Percentiles rank a stretch among this genome's conserved stretches.
phyloP scores from a whole-genome alignment of 2,888 invertebrate genomes.

The Caenorhabditis sp. region DNA sequence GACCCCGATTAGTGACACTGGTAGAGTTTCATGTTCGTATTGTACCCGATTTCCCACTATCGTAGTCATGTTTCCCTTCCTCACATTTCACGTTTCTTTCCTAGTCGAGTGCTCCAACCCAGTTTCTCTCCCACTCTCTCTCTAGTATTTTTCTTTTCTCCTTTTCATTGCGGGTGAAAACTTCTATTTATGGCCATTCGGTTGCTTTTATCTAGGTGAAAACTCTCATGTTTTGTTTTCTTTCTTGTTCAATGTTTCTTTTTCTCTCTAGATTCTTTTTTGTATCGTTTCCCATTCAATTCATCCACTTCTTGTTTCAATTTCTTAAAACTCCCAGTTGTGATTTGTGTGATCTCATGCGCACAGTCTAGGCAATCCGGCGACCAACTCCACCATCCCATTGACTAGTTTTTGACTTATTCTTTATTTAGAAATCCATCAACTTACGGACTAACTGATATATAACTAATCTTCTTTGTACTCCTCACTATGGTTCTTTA shows the following conservation, averaged over 20 bases:
- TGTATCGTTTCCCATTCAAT: too few species aligned
- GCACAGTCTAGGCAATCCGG: neutral
- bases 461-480: neutral
- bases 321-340: constrained; percentile 11
- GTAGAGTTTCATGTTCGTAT: neutral
- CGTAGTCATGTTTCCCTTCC: neutral
- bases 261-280: neutral
- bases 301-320: neutral
- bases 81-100: neutral
- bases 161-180: constrained; percentile 7
- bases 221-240: constrained; percentile 7
- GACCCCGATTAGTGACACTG: neutral
- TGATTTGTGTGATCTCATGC: constrained; percentile 22
- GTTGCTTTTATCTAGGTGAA: constrained; percentile 16
- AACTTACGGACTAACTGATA: neutral
- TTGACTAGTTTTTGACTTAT: neutral
- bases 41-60: neutral
- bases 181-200: constrained; percentile 17
- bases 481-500: neutral
- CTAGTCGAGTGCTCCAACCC: neutral
- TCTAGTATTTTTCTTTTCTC: neutral
- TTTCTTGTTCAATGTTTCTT: neutral
- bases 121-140: neutral
- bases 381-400: constrained; percentile 8
- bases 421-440: neutral